Base-by-base conservation (phyloP, 2,797 vertebrate species). In the Acanthornis magna region DNA sequence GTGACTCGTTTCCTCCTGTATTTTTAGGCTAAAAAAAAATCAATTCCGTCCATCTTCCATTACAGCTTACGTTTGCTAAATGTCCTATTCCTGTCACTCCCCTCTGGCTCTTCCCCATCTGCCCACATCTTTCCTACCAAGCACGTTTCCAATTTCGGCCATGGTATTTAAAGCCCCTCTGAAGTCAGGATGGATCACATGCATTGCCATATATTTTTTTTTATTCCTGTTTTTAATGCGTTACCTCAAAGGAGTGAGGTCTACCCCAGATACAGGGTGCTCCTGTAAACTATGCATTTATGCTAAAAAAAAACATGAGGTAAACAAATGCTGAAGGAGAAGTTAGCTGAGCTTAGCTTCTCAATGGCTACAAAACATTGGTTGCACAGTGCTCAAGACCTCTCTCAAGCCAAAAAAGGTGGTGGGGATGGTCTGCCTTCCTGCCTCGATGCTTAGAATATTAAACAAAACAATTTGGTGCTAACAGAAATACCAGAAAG, bases 1-100 rank as follows among this genome's bases (percentile, higher is more conserved):
- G 30, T 81, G 43, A 88, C 70, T 90, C 10, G 0, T 51, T 90
- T 81, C 62, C 77, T 55, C 83, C 51, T 70, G 70, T 81, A 83
- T 87, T 95, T 92, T 95, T 89, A 90, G 74, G 77, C 60, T 87
- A 84, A 88, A 93, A 63, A n/a, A 93, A 91, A 91, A 91, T 94
- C 80, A 79, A 94, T 86, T 76, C 66, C 78, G 91, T 91, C 85
- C 63, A 81, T 70, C 83, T 91, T 88, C 60, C 80, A 51, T 76
- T 79, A 76, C 67, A 61, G 67, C 74, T 94, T 67, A 86, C 0
- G 0, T 76, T 91, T 94, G 79, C 80, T 84, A 72, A 88, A 66
- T 30, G 23, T 73, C 87, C 66, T 91, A 75, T 89, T 93, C 81
- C 40, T 78, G 43, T 83, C 72, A 30, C 40, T 66, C 51, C 79